Evolutionary conservation across 2,797 vertebrate species (phyloP).

Genomic region (Adrianichthys oophorus): DNA sequence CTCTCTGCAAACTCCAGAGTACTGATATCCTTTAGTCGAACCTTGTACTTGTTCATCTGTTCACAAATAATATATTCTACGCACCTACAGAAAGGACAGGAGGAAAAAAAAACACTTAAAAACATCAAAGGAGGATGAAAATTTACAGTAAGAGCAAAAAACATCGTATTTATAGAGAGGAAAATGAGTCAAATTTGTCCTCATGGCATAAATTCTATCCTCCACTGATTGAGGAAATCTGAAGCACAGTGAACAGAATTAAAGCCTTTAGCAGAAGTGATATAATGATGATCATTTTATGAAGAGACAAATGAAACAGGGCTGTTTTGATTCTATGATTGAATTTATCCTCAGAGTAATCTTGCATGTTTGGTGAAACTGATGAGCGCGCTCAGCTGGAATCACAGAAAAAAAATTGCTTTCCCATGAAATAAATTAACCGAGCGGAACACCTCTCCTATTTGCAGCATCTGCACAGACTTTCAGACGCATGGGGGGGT

Average conservation of each 20-base stretch:
- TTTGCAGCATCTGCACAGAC: too few species aligned
- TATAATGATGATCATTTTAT: neutral
- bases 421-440: conserved; percentile 25
- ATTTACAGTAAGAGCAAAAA: neutral
- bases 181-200: neutral
- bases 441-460: neutral
- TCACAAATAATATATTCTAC: conserved; percentile 93
- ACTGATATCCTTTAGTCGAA: conserved; percentile 95
- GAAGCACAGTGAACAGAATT: neutral
- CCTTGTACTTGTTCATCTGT: conserved; percentile 97
- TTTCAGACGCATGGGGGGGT: too few species aligned
- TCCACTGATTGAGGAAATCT: neutral
- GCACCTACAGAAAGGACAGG: conserved; percentile 75
- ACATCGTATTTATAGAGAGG: neutral
- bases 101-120: neutral
- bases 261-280: neutral
- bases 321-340: neutral
- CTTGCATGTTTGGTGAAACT: neutral
- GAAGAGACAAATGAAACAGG: neutral
- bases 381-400: conserved; percentile 5
- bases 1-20: conserved; percentile 97
- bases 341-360: too few species aligned
- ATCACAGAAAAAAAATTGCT: conserved; percentile 1
- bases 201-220: neutral
- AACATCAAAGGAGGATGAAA: neutral